Conservation (phyloP, 2,888 invertebrate species). For the Callosobruchus maculatus region DNA sequence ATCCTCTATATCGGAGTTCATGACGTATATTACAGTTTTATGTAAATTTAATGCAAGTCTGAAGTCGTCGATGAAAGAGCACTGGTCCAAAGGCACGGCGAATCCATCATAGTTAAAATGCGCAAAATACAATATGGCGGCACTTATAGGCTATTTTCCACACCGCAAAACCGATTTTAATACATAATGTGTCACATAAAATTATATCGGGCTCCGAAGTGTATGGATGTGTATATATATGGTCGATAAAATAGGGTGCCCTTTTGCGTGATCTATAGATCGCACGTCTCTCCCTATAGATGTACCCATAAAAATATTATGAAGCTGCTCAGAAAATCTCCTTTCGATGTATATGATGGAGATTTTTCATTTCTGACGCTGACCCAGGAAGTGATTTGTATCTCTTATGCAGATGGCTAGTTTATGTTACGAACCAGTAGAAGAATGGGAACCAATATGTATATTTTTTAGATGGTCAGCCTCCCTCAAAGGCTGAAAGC, state of each 20-base stretch:
- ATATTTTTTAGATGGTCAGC: too few species aligned
- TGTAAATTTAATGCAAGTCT: slow-evolving; percentile 30
- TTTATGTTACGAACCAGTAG: too few species aligned
- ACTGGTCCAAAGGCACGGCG: slow-evolving; percentile 27
- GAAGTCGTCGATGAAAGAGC: slow-evolving; percentile 29
- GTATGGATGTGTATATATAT: background rate
- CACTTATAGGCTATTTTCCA: slow-evolving; percentile 51
- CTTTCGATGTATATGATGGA: background rate
- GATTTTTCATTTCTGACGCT: background rate
- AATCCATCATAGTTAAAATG: slow-evolving; percentile 43
- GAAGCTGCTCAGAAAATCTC: background rate
- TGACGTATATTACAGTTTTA: slow-evolving; percentile 30
- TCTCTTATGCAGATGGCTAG: background rate
- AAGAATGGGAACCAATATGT: too few species aligned
- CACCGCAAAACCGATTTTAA: slow-evolving; percentile 50
- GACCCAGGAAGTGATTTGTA: background rate
- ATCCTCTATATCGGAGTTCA: background rate
- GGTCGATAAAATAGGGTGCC: background rate
- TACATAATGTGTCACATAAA: slow-evolving; percentile 51
- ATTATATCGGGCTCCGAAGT: slow-evolving; percentile 38
- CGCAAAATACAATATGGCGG: slow-evolving; percentile 43
- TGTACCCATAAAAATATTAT: background rate
- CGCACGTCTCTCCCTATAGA: background rate
- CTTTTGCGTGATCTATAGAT: background rate
- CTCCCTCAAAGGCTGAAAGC: too few species aligned